Base-by-base conservation (phyloP, 2,888 invertebrate species). In the Atethmia centrago region DNA sequence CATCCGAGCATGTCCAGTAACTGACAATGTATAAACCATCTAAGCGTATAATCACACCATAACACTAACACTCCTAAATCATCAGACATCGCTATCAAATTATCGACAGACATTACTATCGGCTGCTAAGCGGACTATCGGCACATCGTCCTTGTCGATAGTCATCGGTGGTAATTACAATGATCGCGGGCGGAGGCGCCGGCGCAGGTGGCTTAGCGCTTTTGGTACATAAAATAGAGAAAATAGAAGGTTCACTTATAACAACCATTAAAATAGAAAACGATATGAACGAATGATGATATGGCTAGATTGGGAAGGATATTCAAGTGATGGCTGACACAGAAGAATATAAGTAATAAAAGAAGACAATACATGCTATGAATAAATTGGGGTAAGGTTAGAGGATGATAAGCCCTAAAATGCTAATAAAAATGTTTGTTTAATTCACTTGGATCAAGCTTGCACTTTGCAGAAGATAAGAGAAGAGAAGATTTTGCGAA, bases 111-210 rank as follows among this genome's bases (percentile, higher is more conserved):
- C 53, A 45, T 40, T 49, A 69, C 40, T 68, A 71, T 68, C 67
- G 64, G n/a, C 49, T 19, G 64, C 56, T 79, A 78, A 74, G 58
- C 74, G 16, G 47, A 74, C 68, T 79, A 83, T 82, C 83, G 62
- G 65, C 66, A 69, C 71, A 71, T 71, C 80, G 85, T 84, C 86
- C 85, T 85, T 85, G 86, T 71, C 64, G 77, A 84, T 84, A 84
- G 74, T 61, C 84, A 77, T 85, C 82, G 74, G 25, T 55, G 47
- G 86, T 85, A 85, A 85, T 85, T 73, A 82, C 72, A 53, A 59
- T 3, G 84, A 77, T 76, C 82, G 85, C 74, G 75, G 86, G 85
- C 83, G 86, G 86, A 82, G 86, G 84, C 85, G 85, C 85, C 86
- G 78, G 86, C 86, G 82, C 85, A 85, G 85, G 86, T 85, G 84